Evolutionary conservation across 2,113 vertebrate species (phyloP), one percentile per base, ranked within the genome.

Genomic region (Fulica atra): DNA sequence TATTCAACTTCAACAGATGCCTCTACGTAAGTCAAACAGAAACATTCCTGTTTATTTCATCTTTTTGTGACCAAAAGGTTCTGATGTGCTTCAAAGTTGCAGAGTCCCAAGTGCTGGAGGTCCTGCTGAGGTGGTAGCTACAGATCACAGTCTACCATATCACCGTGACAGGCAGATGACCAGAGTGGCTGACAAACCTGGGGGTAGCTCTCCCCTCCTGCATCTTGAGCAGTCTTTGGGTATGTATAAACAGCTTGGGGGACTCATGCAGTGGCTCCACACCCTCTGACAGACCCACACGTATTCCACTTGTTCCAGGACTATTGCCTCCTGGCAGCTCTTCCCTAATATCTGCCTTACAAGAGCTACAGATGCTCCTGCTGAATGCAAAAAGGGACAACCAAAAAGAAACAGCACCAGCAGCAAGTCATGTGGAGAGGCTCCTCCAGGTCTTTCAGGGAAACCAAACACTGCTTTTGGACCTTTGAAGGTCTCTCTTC

Each of bases 61-160:
- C 13, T 51, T 78, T 78, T 60, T 20, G 12, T 74, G 51, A 71
- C 14, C 42, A 57, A 53, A 74, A 74, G 11, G 31, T 56, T 66
- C 78, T 48, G 48, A 46, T 20, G 5, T 63, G 4, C 20, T 60
- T 83, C 70, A 63, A 11, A 70, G 16, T 6, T 71, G 33, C 38
- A 66, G 29, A 87, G 6, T 40, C 25, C 31, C 26, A n/a, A 77
- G 48, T 31, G 25, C 25, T 63, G 9, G 51, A 78, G 59, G 15
- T 77, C 53, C 57, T 6, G 1, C 10, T 1, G 0, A 8, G 21
- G 5, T 61, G 21, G 15, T 29, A n/a, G n/a, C 31, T 65, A 16
- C 56, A 87, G 73, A 54, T 53, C 59, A 61, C 23, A 31, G 46
- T 28, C 38, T 92, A 25, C 31, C 24, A 61, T 12, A 48, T 38